Conservation (phyloP, 2,113 vertebrate genomes). For the Elgaria multicarinata region DNA sequence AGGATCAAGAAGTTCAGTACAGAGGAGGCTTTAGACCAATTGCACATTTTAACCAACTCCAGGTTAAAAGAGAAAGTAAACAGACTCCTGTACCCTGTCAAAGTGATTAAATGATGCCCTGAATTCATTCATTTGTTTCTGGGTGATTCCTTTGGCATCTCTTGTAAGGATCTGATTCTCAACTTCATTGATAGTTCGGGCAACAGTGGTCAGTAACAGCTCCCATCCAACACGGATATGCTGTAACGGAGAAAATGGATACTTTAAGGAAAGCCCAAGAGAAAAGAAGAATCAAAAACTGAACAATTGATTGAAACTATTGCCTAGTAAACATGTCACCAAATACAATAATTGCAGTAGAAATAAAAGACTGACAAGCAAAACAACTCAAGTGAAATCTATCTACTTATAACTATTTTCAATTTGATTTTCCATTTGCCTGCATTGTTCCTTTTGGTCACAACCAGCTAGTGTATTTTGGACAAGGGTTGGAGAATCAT, state of each 20-base stretch:
- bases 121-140: slow-evolving; percentile 98
- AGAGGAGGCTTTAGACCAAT: not conserved
- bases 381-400: not conserved
- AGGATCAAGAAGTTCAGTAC: not conserved
- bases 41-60: not conserved
- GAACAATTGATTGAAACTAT: not conserved
- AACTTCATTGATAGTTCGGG: slow-evolving; percentile 97
- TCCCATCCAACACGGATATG: slow-evolving; percentile 99
- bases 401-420: not conserved
- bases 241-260: slow-evolving; percentile 69
- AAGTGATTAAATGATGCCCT: slow-evolving; percentile 98
- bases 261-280: slow-evolving; percentile 1
- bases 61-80: slow-evolving; percentile 39
- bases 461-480: no score
- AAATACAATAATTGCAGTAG: not conserved
- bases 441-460: not conserved
- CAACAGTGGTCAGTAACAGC: slow-evolving; percentile 93
- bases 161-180: slow-evolving; percentile 97
- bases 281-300: not conserved
- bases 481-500: not conserved
- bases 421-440: not conserved
- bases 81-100: slow-evolving; percentile 87
- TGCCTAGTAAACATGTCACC: not conserved
- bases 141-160: slow-evolving; percentile 98
- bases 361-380: not conserved